These are phyloP conservation scores for Athalia rosae DNA, from an alignment of 2,888 invertebrate genomes.

Conservation along the genomic window DNA sequence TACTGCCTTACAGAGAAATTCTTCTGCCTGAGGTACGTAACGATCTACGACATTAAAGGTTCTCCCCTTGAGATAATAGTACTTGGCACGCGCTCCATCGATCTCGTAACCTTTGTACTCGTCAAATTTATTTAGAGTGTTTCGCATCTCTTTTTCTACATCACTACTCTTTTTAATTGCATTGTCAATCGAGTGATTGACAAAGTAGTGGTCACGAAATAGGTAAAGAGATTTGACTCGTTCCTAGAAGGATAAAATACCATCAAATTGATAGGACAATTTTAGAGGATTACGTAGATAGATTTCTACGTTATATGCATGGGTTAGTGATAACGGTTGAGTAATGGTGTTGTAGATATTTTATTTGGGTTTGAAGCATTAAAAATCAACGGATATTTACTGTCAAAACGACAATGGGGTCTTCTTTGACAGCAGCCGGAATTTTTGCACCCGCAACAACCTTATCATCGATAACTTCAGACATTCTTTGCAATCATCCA, in stretches of 20 bases:
- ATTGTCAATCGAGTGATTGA: slow-evolving; percentile 81
- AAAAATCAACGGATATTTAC: slow-evolving; percentile 56
- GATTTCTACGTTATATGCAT: too few species aligned
- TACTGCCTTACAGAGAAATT: slow-evolving; percentile 86
- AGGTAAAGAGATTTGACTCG: slow-evolving; percentile 80
- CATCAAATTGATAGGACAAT: slow-evolving; percentile 24
- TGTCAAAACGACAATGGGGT: slow-evolving; percentile 70
- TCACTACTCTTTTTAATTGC: slow-evolving; percentile 81
- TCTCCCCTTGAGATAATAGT: slow-evolving; percentile 83
- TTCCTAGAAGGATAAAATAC: slow-evolving; percentile 75
- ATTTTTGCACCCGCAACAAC: slow-evolving; percentile 70
- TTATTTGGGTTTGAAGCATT: slow-evolving; percentile 38
- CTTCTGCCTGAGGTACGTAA: slow-evolving; percentile 83
- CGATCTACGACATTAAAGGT: slow-evolving; percentile 83
- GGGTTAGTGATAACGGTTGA: not conserved
- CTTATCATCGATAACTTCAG: slow-evolving; percentile 70
- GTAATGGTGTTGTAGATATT: not conserved
- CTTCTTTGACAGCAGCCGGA: slow-evolving; percentile 67
- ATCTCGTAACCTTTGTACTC: slow-evolving; percentile 79
- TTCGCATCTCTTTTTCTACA: slow-evolving; percentile 79
- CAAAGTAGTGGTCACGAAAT: slow-evolving; percentile 88
- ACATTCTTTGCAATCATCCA: slow-evolving; percentile 58
- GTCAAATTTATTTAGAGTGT: slow-evolving; percentile 79
- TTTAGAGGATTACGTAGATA: not conserved
- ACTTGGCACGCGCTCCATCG: slow-evolving; percentile 76